phyloP scores from a whole-genome alignment of 2,797 vertebrate genomes.

The Sebastes oblongus region DNA sequence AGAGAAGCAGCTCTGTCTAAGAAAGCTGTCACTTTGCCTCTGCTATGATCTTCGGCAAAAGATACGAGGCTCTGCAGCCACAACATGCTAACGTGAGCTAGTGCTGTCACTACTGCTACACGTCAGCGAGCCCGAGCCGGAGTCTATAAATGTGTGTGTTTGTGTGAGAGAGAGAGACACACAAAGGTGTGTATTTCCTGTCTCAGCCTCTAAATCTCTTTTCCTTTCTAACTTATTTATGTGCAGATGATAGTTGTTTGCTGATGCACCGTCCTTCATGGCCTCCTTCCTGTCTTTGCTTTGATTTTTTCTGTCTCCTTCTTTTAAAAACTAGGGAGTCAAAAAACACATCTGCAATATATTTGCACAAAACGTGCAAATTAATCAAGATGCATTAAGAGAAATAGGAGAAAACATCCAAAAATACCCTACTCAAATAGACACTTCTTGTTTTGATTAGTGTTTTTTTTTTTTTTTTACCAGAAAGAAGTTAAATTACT shows the following conservation, averaged over 20 bases:
- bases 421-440: neutral
- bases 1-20: constrained; percentile 62
- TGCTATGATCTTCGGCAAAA: constrained; percentile 35
- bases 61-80: constrained; percentile 64
- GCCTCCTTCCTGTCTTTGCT: neutral
- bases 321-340: constrained; percentile 16
- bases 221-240: constrained; percentile 15
- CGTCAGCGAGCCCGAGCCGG: constrained; percentile 46
- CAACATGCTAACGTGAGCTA: constrained; percentile 66
- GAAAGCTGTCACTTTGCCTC: constrained; percentile 74
- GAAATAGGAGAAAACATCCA: neutral
- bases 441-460: neutral
- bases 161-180: neutral
- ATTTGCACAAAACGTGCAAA: constrained; percentile 29
- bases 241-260: constrained; percentile 36
- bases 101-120: constrained; percentile 70
- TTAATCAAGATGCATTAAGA: constrained; percentile 3
- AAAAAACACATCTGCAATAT: constrained; percentile 36
- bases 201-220: constrained; percentile 37
- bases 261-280: constrained; percentile 20
- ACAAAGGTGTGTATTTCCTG: constrained; percentile 43
- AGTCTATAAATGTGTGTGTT: constrained; percentile 6
- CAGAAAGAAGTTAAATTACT: neutral
- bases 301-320: constrained; percentile 13
- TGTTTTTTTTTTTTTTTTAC: neutral